phyloP scores from a whole-genome alignment of 2,888 invertebrate genomes.

The Synanthedon andrenaeformis region DNA sequence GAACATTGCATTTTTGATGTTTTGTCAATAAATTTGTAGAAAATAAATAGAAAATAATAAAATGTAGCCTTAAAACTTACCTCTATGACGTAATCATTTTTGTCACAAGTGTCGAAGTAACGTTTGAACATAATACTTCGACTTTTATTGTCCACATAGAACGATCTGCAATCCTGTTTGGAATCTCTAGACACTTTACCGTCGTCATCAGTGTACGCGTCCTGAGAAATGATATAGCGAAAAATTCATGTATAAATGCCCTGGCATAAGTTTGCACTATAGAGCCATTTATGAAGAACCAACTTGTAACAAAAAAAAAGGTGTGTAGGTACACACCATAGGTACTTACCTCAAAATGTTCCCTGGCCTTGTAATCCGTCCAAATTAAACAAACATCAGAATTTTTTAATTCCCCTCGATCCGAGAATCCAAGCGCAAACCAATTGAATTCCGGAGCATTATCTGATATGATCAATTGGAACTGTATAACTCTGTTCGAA shows the following conservation, averaged over 20 bases:
- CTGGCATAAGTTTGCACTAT: too few relatives aligned
- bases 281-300: background rate
- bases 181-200: slow-evolving; percentile 76
- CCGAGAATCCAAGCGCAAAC: slow-evolving; percentile 90
- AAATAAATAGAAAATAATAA: too few relatives aligned
- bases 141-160: slow-evolving; percentile 67
- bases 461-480: slow-evolving; percentile 64
- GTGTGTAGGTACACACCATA: too few relatives aligned
- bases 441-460: slow-evolving; percentile 68
- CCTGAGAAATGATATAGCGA: slow-evolving; percentile 56
- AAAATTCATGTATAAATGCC: too few relatives aligned
- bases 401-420: slow-evolving; percentile 77
- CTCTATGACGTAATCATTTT: slow-evolving; percentile 84
- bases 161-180: slow-evolving; percentile 80
- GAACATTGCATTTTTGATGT: too few relatives aligned
- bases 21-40: too few relatives aligned
- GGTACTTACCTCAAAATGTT: slow-evolving; percentile 52
- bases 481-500: slow-evolving; percentile 35
- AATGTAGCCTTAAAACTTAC: slow-evolving; percentile 36
- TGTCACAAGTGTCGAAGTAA: slow-evolving; percentile 89
- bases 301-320: background rate
- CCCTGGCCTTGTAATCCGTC: slow-evolving; percentile 75
- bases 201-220: slow-evolving; percentile 76
- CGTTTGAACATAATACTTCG: slow-evolving; percentile 81
- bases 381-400: slow-evolving; percentile 88